Evolutionary conservation across 2,888 invertebrate genomes (phyloP).

Genomic region (Drosophila emarginata): DNA sequence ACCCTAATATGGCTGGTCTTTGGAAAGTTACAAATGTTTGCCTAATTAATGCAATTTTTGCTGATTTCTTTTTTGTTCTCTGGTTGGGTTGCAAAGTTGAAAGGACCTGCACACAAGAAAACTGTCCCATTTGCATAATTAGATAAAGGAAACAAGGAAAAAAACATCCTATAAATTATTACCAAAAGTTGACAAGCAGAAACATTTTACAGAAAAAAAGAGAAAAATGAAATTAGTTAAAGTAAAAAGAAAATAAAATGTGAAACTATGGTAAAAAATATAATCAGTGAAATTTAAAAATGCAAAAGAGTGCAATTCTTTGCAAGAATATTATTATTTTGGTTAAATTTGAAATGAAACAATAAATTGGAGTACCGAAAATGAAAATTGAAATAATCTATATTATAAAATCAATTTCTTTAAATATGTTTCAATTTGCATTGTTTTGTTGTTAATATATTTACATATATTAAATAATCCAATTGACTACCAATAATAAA

Average conservation of each 20-base stretch:
- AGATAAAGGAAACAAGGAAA: conserved; percentile 32
- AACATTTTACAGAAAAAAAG: conserved; percentile 12
- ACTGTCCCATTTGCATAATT: conserved; percentile 60
- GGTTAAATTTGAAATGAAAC: no score
- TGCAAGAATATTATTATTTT: no score
- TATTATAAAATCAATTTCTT: no score
- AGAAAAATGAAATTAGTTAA: conserved; percentile 51
- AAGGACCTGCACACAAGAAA: conserved; percentile 14
- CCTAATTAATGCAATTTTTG: conserved; percentile 51
- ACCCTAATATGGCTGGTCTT: conserved; percentile 25
- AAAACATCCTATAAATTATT: conserved; percentile 5
- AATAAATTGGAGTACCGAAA: no score
- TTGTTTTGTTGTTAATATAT: no score
- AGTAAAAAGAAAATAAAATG: conserved; percentile 12
- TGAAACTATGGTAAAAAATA: neutral
- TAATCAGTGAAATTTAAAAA: neutral
- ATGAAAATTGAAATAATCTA: no score
- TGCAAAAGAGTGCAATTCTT: no score
- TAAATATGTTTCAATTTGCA: no score
- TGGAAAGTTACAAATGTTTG: neutral
- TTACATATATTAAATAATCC: no score
- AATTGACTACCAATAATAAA: no score
- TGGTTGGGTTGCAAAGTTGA: conserved; percentile 26
- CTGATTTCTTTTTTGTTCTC: conserved; percentile 11
- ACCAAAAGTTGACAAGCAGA: neutral